Base-by-base conservation (phyloP, 2,888 invertebrate species). In the Chymomyza fuscimana region DNA sequence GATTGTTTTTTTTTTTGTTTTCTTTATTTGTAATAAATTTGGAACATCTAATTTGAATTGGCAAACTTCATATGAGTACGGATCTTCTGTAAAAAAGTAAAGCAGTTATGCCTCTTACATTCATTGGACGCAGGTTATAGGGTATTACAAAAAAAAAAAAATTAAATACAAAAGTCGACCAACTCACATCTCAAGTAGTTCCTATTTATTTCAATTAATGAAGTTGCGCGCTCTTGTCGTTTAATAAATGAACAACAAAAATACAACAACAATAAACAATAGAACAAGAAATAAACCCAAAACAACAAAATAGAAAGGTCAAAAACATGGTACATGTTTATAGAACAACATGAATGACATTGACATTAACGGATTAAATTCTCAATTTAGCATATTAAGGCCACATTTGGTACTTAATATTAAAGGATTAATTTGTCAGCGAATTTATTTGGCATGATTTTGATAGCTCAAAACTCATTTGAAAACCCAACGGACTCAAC, bases 191-290 rank as follows among this genome's bases (percentile, higher is more conserved):
- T 22, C 54, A 16, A 54, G 22, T 22, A 19, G 10, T 22, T 54
- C 79, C 76, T 81, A 82, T 87, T 82, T 77, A 74, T 85, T 80
- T 87, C 80, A 83, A 86, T 83, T 87, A 85, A 87, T 86, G 78
- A 84, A 81, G 85, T 80, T 84, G 78, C 77, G 73, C 76, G 54
- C 72, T 78, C 79, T 64, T 74, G 71, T 76, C 75, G 74, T 67
- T 80, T 77, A 87, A 86, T 83, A 81, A 82, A 85, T 78, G 12
- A 29, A 59, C 25, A 59, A 59, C 59, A 22, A 54, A 16, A 10
- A 16, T 19, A 16, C 16, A 59, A 22, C 22, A 59, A 59, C 25
- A 59, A 59, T 6, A 59, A 22, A 25, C 9, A 59, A 59, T 12
- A 25, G 22, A 58, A 58, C 12, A 58, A 58, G 12, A 25, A 25